phyloP scores from a whole-genome alignment of 2,113 vertebrate species.

The Pitta sordida region DNA sequence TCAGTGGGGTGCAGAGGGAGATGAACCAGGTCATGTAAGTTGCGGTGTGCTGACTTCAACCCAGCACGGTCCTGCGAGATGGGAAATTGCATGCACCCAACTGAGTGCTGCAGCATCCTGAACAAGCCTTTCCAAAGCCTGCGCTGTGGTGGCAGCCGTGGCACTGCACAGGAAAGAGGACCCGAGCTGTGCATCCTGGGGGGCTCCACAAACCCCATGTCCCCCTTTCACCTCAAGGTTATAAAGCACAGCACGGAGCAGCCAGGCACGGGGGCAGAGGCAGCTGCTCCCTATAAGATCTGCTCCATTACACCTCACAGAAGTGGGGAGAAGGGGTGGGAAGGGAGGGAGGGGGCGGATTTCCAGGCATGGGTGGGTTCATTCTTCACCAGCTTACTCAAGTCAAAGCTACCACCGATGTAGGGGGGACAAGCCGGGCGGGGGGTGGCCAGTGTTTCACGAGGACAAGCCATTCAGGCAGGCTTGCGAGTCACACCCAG shows the following conservation, averaged over 20 bases:
- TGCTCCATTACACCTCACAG: constrained; percentile 34
- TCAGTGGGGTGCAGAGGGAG: rapidly evolving
- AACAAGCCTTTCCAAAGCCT: not conserved
- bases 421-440: not conserved
- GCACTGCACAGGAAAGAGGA: not conserved
- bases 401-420: constrained; percentile 36
- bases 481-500: not conserved
- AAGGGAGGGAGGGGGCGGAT: constrained; percentile 28
- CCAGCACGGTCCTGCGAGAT: rapidly evolving
- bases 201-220: not conserved
- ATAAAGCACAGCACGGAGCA: not conserved
- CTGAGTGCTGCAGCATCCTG: rapidly evolving
- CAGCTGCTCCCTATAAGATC: constrained; percentile 26
- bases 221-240: not conserved
- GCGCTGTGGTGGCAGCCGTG: not conserved
- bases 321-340: constrained; percentile 10
- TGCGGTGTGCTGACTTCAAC: not conserved
- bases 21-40: not conserved
- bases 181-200: not conserved
- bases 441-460: not conserved
- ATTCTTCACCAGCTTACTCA: constrained; percentile 32
- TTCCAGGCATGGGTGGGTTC: constrained; percentile 54
- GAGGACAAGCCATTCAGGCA: not conserved
- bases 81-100: not conserved
- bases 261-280: not conserved